Base-by-base conservation (phyloP, 2,113 vertebrate species). In the Chauna torquata region DNA sequence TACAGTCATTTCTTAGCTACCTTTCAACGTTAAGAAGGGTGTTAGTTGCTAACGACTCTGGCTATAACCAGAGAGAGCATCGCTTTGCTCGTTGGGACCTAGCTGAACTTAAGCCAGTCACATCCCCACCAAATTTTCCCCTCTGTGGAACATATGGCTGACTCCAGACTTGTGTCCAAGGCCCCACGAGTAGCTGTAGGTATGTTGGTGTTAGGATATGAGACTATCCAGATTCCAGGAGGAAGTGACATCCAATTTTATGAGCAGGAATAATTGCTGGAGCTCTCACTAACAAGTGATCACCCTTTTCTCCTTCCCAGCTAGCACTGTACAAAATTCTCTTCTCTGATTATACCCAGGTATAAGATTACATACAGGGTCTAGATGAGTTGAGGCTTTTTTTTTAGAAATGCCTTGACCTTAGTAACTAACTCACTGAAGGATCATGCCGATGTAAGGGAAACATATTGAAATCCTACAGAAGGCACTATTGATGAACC, bases 31-130 rank as follows among this genome's bases (percentile, higher is more conserved):
- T 64, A 18, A 1, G 12, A 82, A 86, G n/a, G 36, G 3, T 7
- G 36, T 19, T 66, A 9, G 14, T 61, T 85, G 47, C 16, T 50
- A 61, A 44, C 32, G 30, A 55, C 6, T 7, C 54, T 55, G 28
- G 16, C 20, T 23, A 58, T 23, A 72, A 59, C 61, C 40, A 38
- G 40, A 72, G 19, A 16, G 11, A 36, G 30, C 4, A 20, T 70
- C 76, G 32, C 45, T 47, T 22, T 72, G 34, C 10, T 80, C 0
- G 0, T 3, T 57, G 58, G 45, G 18, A 88, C 0, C 0, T 80
- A 76, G 30, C 68, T 91, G 58, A 66, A 70, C 50, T 74, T 59
- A 57, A 45, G 30, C 16, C 58, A 76, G 40, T 42, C n/a, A 45
- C 50, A 45, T 34, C 18, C 42, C 78, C 22, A 34, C 4, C 27